Percentiles rank a stretch among this genome's conserved stretches.
These are phyloP conservation scores for Vireo griseus DNA, from an alignment of 2,797 vertebrate genomes.

Conservation along the genomic window DNA sequence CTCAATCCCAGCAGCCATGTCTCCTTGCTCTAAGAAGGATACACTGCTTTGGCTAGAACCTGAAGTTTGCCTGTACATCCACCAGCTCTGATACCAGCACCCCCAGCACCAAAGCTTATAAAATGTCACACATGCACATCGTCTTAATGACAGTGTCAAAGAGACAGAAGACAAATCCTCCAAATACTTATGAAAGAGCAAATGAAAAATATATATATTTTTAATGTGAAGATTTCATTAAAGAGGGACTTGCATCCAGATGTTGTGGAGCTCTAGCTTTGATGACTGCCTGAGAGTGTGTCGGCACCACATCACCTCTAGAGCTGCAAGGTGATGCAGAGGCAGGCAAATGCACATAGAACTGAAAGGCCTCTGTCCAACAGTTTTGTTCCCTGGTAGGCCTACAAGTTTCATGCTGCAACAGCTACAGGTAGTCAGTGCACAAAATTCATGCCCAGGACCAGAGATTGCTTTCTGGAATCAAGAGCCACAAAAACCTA, in stretches of 20 bases:
- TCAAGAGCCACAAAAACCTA: background rate
- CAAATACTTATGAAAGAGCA: background rate
- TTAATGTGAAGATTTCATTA: background rate
- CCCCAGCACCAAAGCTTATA: background rate
- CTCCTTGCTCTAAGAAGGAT: background rate
- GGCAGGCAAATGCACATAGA: rapidly evolving
- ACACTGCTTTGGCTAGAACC: background rate
- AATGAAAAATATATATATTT: background rate
- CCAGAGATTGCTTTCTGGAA: background rate
- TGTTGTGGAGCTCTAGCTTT: background rate
- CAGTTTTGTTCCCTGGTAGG: background rate
- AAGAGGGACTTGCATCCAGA: background rate
- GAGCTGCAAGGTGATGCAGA: background rate
- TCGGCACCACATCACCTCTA: background rate
- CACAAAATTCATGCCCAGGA: background rate
- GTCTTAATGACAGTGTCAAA: background rate
- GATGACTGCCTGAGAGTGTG: background rate
- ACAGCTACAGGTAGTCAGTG: background rate
- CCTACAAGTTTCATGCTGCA: background rate
- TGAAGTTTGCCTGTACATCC: background rate
- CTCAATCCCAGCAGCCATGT: background rate
- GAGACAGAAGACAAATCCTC: background rate
- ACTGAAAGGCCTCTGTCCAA: background rate
- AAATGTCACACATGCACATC: background rate
- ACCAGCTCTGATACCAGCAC: background rate